Base-by-base conservation (phyloP, 2,113 vertebrate species). In the Helogale parvula region DNA sequence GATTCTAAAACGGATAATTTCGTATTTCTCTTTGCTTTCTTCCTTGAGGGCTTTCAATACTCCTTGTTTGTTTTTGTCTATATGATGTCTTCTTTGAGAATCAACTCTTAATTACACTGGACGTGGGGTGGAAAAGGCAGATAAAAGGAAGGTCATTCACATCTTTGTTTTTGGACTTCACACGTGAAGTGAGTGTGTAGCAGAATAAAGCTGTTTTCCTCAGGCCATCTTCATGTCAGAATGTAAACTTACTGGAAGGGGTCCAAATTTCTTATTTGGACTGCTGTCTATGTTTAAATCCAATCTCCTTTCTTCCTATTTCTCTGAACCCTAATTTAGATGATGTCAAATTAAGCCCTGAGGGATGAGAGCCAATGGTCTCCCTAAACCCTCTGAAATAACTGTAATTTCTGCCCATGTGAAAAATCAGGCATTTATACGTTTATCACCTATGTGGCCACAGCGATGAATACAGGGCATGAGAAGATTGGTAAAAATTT, bases 1-100 rank as follows among this genome's bases (percentile, higher is more conserved):
- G 71, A 88, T 60, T 84, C 90, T 23, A 89, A 82, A 65, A 74
- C 88, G 81, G 29, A 31, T 83, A 15, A 80, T 69, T 90, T 76
- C 12, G 31, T 94, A 71, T 69, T 89, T 83, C 90, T 52, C 35
- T 95, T 69, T 94, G 57, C n/a, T 94, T 86, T 90, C 50, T 90
- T 96, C 92, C 81, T 97, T 1, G 1, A 65, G 35, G 94, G 71
- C 47, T 92, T 81, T 33, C 7, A 90, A n/a, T 76, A 38, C 23
- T 50, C 71, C 60, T 31, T 80, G 84, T 52, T 87, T 92, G 77
- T 86, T 94, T 88, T 90, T 87, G 68, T 82, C 63, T 86, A 12
- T 79, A 14, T 25, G 63, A 50, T 47, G 88, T 69, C 68, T 57
- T 92, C 69, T 83, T 89, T 77, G 74, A 90, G 47, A 93, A 45